A percentile compares a stretch with the other conserved stretches of the same genome.
Conservation (phyloP, 2,113 vertebrate species). For the Stegastes partitus region DNA sequence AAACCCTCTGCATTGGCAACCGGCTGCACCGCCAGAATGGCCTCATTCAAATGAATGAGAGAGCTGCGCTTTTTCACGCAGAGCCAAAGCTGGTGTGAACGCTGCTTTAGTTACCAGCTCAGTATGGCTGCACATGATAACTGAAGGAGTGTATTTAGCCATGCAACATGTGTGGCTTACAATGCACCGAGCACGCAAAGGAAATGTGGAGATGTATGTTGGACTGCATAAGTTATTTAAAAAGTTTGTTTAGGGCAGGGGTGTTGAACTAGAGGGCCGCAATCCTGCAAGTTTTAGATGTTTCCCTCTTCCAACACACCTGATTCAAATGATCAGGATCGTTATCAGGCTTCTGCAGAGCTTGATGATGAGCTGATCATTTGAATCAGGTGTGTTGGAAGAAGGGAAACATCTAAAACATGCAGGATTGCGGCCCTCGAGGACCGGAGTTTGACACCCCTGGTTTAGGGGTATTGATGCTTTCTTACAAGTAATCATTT, state of each 20-base stretch:
- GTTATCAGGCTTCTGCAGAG: no score
- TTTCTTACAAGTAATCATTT: no score
- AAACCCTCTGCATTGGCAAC: neutral
- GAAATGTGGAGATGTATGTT: neutral
- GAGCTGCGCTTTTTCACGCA: neutral
- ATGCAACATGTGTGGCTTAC: neutral
- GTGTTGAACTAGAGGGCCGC: no score
- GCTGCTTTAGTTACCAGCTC: neutral
- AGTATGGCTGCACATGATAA: neutral
- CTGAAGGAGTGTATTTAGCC: neutral
- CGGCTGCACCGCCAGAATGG: neutral
- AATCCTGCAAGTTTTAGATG: no score
- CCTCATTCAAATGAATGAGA: slow-evolving; percentile 18
- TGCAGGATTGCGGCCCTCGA: no score
- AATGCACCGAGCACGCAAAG: neutral
- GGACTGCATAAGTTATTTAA: neutral
- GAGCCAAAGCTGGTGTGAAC: neutral
- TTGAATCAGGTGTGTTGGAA: no score
- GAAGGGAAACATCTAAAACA: no score
- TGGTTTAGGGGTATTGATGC: no score
- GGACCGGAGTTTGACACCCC: no score
- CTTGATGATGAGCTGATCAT: no score
- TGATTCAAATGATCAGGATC: no score
- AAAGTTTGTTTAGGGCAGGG: neutral
- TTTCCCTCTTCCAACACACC: no score